Evolutionary conservation across 37 sponge, comb jelly and placozoan species (phyloP).

Genomic region (Eunapius fragilis): DNA sequence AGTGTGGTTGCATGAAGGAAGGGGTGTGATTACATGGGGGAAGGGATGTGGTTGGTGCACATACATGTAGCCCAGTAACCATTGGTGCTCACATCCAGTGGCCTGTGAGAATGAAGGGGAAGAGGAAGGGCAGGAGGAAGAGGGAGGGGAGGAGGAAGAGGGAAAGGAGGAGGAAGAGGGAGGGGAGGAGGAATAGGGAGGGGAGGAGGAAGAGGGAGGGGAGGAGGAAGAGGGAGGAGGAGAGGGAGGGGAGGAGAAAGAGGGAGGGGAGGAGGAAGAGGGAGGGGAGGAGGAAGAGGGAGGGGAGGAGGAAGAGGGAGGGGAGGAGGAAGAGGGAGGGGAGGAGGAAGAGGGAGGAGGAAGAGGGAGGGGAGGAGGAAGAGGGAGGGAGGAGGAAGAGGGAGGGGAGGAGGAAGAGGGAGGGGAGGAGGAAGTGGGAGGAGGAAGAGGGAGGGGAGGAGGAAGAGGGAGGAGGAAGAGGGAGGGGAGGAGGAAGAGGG

Average conservation of each 20-base stretch:
- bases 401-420: background rate
- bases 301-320: background rate
- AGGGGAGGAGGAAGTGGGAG: background rate
- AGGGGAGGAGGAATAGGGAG: background rate
- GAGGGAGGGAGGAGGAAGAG: background rate
- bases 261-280: background rate
- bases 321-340: background rate
- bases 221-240: background rate
- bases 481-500: too few species aligned
- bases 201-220: background rate
- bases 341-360: constrained; percentile 1
- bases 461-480: too few species aligned
- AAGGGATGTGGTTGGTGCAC: too few species aligned
- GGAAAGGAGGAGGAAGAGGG: background rate
- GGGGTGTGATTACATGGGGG: too few species aligned
- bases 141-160: background rate
- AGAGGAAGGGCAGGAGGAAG: too few species aligned
- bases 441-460: too few species aligned
- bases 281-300: background rate
- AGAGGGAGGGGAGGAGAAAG: background rate
- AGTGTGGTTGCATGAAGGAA: too few species aligned
- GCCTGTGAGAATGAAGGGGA: too few species aligned
- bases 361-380: background rate
- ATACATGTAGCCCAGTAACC: too few species aligned
- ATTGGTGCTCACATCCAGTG: too few species aligned